These are phyloP conservation scores for Chymomyza costata DNA, from an alignment of 1,140 invertebrate genomes.

Conservation along the genomic window DNA sequence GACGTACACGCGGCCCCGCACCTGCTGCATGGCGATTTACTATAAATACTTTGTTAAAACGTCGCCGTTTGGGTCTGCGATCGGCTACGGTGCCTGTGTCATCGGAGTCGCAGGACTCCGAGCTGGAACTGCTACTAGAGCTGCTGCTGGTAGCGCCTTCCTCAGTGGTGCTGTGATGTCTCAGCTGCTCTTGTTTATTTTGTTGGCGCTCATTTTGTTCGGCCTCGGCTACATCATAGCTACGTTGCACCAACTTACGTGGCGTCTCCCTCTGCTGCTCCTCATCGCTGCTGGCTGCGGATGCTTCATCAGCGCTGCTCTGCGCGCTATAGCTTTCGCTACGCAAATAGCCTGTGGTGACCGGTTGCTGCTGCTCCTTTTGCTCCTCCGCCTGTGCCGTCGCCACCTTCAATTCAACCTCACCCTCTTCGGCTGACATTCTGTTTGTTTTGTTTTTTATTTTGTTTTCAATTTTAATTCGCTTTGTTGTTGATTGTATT, in stretches of 20 bases:
- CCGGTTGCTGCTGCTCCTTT: slow-evolving; percentile 3
- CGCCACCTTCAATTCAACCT: neutral
- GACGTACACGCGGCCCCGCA: slow-evolving; percentile 16
- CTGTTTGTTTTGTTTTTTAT: slow-evolving; percentile 34
- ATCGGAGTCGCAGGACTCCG: slow-evolving; percentile 65
- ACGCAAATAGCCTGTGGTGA: slow-evolving; percentile 26
- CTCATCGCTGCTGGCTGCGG: slow-evolving; percentile 21
- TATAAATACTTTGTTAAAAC: slow-evolving; percentile 84
- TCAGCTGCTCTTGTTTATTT: slow-evolving; percentile 7
- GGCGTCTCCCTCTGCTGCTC: slow-evolving; percentile 10
- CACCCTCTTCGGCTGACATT: slow-evolving; percentile 9
- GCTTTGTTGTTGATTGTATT: slow-evolving; percentile 40
- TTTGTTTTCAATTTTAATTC: slow-evolving; percentile 33
- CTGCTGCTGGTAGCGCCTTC: slow-evolving; percentile 33
- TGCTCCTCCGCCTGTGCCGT: no score
- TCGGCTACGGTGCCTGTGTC: slow-evolving; percentile 70
- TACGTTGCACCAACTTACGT: slow-evolving; percentile 64
- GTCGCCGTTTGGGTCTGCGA: slow-evolving; percentile 77
- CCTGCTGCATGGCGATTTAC: slow-evolving; percentile 77
- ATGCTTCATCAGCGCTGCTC: slow-evolving; percentile 51
- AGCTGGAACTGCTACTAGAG: slow-evolving; percentile 48
- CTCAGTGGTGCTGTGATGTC: slow-evolving; percentile 52
- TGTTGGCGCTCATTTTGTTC: slow-evolving; percentile 65
- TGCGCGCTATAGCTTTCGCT: slow-evolving; percentile 68
- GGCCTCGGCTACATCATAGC: slow-evolving; percentile 76